Evolutionary conservation across 2,113 vertebrate species (phyloP), one percentile per base, ranked within the genome.

Genomic region (Sinocyclocheilus grahami): DNA sequence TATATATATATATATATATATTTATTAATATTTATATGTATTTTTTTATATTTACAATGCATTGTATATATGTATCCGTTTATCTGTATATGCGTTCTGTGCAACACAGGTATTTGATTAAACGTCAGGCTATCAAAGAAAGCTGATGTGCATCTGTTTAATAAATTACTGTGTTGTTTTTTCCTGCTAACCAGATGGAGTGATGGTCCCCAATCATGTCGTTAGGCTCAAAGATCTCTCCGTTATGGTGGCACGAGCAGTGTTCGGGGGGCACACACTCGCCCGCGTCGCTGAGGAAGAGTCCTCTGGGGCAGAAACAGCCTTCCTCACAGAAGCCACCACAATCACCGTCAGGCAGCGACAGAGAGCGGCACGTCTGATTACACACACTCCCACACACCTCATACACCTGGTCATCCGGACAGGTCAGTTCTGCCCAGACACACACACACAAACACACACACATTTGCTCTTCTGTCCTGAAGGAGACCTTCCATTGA

Each of bases 221-320:
- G 10, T 94, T 94, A 0, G 98, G 97, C 92, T 98, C 96, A 93
- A 97, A 99, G 88, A 98, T 93, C 86, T 99, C 97, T 0, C 97
- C 98, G 0, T 98, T 96, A 0, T 97, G 96, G 88, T 97, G 95
- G 87, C 98, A 99, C 62, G 96, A 94, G 86, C 98, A 99, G 77
- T 93, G 94, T 39, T 96, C 93, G 76, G 93, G 95, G 0, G 94
- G 94, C 65, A 99, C 96, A 0, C 98, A 99, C 53, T 96, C 90
- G n/a, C 97, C 96, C 0, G 55, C 90, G 72, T 97, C 94, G 0
- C 96, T 96, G 39, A 95, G 92, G 92, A 96, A 97, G 5, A 96
- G 95, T 13, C 96, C 97, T 0, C 78, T 77, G 0, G 97, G 96
- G 62, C 98, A 99, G 90, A 96, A 99, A 85, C 98, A 99, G 10